Evolutionary conservation across 2,113 vertebrate genomes (phyloP).

Genomic region (Tretioscincus oriximinensis): DNA sequence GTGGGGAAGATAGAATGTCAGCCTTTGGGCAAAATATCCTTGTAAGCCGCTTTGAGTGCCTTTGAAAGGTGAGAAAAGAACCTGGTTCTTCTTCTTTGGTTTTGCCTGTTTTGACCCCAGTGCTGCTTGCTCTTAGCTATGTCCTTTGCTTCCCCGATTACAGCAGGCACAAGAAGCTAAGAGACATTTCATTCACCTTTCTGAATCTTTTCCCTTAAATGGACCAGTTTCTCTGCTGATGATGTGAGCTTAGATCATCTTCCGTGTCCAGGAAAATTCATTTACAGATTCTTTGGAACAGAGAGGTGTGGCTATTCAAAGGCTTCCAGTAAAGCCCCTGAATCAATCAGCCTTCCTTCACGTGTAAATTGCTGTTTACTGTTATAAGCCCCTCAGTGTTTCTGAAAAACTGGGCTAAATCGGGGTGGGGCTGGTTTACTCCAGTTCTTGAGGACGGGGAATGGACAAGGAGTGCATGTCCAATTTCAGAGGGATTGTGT

Average conservation of each 20-base stretch:
- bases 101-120: no score
- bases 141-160: no score
- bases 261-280: constrained; percentile 17
- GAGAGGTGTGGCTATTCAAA: background rate
- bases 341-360: background rate
- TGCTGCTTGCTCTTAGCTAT: no score
- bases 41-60: no score
- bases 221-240: background rate
- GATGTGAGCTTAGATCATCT: constrained; percentile 5
- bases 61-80: no score
- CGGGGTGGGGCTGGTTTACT: no score
- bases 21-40: no score
- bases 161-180: background rate
- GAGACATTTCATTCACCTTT: background rate
- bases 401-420: background rate
- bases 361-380: background rate
- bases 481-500: no score
- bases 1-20: no score
- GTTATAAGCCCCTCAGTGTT: background rate
- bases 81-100: no score
- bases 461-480: no score
- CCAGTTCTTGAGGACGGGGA: no score
- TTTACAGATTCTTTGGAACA: constrained; percentile 9
- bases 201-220: constrained; percentile 3
- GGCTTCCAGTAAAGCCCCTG: background rate